phyloP scores from a whole-genome alignment of 2,797 vertebrate species.

The Neosilurus hyrtlii region DNA sequence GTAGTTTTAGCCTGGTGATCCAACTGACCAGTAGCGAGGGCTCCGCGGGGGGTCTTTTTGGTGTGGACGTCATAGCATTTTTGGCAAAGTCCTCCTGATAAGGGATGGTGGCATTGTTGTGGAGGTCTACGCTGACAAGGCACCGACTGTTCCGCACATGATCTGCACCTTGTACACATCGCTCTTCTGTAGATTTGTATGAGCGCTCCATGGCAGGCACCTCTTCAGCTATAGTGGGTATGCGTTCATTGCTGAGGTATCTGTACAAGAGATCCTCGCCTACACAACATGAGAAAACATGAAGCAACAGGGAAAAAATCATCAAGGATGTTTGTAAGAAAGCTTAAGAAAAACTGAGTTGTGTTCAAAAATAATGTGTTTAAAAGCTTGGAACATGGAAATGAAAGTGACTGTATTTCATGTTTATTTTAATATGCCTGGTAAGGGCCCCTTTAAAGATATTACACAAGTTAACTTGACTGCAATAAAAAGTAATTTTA shows the following conservation, averaged over 20 bases:
- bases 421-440: no score
- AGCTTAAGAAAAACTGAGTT: not conserved
- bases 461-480: no score
- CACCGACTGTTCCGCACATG: conserved; percentile 83
- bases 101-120: conserved; percentile 86
- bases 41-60: conserved; percentile 74
- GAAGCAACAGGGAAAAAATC: not conserved
- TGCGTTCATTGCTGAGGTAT: conserved; percentile 90
- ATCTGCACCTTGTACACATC: conserved; percentile 80
- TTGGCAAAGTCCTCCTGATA: conserved; percentile 82
- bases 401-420: not conserved
- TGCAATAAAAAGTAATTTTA: no score
- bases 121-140: conserved; percentile 79
- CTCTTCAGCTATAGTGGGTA: conserved; percentile 84
- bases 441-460: no score
- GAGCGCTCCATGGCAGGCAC: conserved; percentile 68
- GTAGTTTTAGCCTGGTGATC: conserved; percentile 85
- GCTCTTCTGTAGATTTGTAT: conserved; percentile 68
- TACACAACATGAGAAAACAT: conserved; percentile 53
- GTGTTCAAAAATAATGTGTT: not conserved
- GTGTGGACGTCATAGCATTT: conserved; percentile 61
- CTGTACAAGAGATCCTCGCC: conserved; percentile 80
- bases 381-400: not conserved
- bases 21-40: conserved; percentile 82
- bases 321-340: not conserved